Evolutionary conservation across 2,113 vertebrate species (phyloP), one percentile per base, ranked within the genome.

Genomic region (Rhinichthys klamathensis): DNA sequence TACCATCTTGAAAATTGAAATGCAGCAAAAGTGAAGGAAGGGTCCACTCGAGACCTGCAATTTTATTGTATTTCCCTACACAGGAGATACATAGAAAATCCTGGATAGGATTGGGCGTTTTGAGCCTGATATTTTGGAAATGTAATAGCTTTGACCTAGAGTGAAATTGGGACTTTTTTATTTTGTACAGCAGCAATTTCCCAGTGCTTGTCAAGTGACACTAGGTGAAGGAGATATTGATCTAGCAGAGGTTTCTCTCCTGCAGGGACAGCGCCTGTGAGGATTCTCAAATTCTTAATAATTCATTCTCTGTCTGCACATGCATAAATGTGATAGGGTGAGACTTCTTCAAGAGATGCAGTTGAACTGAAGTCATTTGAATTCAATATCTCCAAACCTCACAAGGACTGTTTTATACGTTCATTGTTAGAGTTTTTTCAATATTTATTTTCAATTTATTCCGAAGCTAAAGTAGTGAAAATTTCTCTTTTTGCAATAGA

Each of bases 71-170:
- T 80, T 58, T 80, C 80, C 8, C n/a, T 58, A 44, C 46, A 61
- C 16, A 80, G 51, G 25, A 75, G 9, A 72, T 58, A 41, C 18
- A 56, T 13, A 80, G 65, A 60, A 32, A 49, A 77, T 84, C 60
- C 70, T 51, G 58, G 78, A 75, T n/a, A 54, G 21, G 56, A 6
- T 44, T 27, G 44, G 27, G 49, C 38, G 49, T 60, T 86, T 32
- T 41, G 38, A 44, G 54, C 15, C 25, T 56, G 6, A 51, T 44
- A 16, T 80, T 78, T 61, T 78, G 79, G 12, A 77, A 79, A 46
- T 49, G 54, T 82, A 85, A 82, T 72, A 10, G 72, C 27, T 88
- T 85, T 85, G 79, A 82, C 87, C 80, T 82, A 41, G 35, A 84
- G 49, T 49, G 49, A 82, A 73, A 83, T 85, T 30, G 10, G 67